phyloP scores from a whole-genome alignment of 2,113 vertebrate genomes.

The Melanotaenia duboulayi region DNA sequence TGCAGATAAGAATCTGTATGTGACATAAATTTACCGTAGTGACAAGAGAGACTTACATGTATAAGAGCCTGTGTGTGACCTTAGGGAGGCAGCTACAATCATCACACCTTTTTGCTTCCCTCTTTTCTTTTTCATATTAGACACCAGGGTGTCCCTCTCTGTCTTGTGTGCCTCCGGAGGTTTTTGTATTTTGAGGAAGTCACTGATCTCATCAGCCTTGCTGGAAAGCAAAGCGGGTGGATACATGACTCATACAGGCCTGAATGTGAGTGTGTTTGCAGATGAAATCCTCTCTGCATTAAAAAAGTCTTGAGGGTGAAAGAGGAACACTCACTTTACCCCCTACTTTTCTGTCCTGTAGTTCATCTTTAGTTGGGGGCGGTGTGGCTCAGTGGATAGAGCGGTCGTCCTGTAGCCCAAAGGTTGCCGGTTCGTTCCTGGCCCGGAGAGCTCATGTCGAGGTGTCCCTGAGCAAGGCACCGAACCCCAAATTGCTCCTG shows the following conservation, averaged over 20 bases:
- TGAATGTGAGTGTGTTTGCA: not conserved
- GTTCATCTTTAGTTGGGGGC: too few species aligned
- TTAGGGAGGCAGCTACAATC: constrained; percentile 53
- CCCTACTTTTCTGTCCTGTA: constrained; percentile 50
- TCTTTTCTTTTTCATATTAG: not conserved
- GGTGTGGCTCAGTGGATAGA: too few species aligned
- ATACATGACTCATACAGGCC: constrained; percentile 72
- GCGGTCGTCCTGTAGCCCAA: too few species aligned
- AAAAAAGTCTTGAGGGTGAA: constrained; percentile 58
- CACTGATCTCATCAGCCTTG: constrained; percentile 74
- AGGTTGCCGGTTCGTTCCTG: too few species aligned
- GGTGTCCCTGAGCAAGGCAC: too few species aligned
- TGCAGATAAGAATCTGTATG: too few species aligned
- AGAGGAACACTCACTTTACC: constrained; percentile 63
- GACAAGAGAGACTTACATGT: not conserved
- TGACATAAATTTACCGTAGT: not conserved
- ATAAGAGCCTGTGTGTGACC: constrained; percentile 28
- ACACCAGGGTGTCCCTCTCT: constrained; percentile 29
- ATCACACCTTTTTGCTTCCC: constrained; percentile 51
- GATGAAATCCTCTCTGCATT: constrained; percentile 27
- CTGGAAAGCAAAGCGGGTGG: constrained; percentile 52
- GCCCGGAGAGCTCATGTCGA: too few species aligned
- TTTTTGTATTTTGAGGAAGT: constrained; percentile 64
- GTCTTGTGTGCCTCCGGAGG: constrained; percentile 40
- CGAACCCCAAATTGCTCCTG: too few species aligned